phyloP scores from a whole-genome alignment of 2,888 invertebrate species.

The Pinctada fucata region DNA sequence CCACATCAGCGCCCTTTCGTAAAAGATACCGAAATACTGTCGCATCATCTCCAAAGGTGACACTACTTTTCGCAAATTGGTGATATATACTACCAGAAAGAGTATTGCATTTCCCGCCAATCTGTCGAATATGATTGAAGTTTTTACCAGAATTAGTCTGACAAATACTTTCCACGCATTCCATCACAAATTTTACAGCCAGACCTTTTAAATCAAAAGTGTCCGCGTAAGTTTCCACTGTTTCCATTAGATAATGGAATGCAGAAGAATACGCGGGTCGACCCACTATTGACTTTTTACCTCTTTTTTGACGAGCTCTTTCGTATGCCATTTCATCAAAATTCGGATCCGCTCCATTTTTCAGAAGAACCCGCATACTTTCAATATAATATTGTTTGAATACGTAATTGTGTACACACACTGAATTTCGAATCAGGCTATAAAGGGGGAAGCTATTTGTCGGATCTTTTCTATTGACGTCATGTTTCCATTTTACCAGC shows the following conservation, averaged over 20 bases:
- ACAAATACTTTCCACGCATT: constrained; percentile 54
- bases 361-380: constrained; percentile 58
- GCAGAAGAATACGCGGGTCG: constrained; percentile 57
- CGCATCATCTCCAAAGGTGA: constrained; percentile 55
- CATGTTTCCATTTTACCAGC: constrained; percentile 60
- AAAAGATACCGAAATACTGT: constrained; percentile 58
- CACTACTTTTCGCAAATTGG: constrained; percentile 61
- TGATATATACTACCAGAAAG: constrained; percentile 58
- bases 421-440: constrained; percentile 64
- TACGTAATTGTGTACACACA: constrained; percentile 60
- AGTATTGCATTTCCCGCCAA: constrained; percentile 50
- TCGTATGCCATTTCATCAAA: constrained; percentile 65
- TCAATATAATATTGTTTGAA: constrained; percentile 62
- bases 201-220: constrained; percentile 54
- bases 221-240: constrained; percentile 57
- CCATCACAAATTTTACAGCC: constrained; percentile 51
- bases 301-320: constrained; percentile 42
- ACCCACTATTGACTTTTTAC: constrained; percentile 53
- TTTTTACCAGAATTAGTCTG: constrained; percentile 40
- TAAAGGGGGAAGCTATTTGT: constrained; percentile 70
- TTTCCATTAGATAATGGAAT: constrained; percentile 62
- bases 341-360: constrained; percentile 67
- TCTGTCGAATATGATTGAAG: constrained; percentile 45
- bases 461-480: constrained; percentile 58
- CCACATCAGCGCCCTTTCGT: constrained; percentile 62